These are phyloP conservation scores for Cyanocitta stelleri DNA, from an alignment of 2,113 vertebrate species.

Conservation along the genomic window DNA sequence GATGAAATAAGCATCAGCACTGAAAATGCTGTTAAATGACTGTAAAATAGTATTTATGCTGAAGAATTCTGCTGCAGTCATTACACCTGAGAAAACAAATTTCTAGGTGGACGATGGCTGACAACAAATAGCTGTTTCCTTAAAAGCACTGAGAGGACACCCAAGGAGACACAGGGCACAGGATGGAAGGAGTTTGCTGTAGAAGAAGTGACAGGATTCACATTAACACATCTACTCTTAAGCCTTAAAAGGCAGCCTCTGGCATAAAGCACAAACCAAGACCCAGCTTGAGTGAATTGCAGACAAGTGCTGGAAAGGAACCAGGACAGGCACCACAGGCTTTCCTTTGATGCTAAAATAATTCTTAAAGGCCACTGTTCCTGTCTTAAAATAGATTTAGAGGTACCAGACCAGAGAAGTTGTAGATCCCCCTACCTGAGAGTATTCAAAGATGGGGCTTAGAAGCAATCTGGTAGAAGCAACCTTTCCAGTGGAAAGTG, in stretches of 20 bases:
- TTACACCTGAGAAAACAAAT: slow-evolving; percentile 3
- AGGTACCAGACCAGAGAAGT: neutral
- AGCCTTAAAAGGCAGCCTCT: neutral
- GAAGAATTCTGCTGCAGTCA: neutral
- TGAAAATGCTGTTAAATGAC: slow-evolving; percentile 53
- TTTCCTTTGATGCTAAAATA: neutral
- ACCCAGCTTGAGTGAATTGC: neutral
- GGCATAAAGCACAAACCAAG: neutral
- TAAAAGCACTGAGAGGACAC: neutral
- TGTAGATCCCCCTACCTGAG: neutral
- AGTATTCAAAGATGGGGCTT: neutral
- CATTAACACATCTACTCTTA: neutral
- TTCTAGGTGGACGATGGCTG: neutral
- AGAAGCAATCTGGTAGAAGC: neutral
- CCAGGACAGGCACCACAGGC: neutral
- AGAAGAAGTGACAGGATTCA: neutral
- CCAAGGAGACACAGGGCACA: neutral
- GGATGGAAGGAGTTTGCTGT: neutral
- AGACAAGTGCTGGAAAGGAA: neutral
- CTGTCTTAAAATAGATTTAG: neutral
- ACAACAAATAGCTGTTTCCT: neutral
- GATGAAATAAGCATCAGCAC: slow-evolving; percentile 61
- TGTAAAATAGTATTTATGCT: slow-evolving; percentile 24
- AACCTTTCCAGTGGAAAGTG: neutral
- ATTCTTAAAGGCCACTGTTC: neutral